These are phyloP conservation scores for Paedocypris micromegethes DNA, from an alignment of 2,797 vertebrate species.

Conservation along the genomic window DNA sequence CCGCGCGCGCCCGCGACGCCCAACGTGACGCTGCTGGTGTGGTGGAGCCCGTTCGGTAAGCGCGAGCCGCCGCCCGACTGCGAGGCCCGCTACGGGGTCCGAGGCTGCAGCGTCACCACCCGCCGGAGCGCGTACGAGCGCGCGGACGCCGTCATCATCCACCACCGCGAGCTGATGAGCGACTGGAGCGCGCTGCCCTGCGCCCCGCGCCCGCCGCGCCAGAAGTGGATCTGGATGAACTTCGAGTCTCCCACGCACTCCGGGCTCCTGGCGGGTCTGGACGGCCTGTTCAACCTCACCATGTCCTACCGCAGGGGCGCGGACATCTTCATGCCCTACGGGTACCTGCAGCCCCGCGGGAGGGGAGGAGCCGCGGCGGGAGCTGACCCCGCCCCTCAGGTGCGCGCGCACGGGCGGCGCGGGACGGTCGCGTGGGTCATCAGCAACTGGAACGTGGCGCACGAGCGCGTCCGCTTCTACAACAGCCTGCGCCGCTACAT, in stretches of 20 bases:
- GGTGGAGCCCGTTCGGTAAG: slow-evolving; percentile 63
- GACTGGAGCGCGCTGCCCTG: slow-evolving; percentile 51
- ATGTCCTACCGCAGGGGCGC: slow-evolving; percentile 82
- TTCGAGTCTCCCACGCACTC: slow-evolving; percentile 88
- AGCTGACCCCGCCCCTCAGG: not conserved
- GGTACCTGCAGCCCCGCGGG: slow-evolving; percentile 64
- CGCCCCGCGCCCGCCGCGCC: slow-evolving; percentile 62
- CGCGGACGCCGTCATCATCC: slow-evolving; percentile 65
- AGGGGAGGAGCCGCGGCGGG: not conserved
- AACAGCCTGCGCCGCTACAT: slow-evolving; percentile 68
- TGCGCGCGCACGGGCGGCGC: slow-evolving; percentile 41
- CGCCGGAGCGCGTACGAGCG: slow-evolving; percentile 47
- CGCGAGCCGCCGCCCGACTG: slow-evolving; percentile 57
- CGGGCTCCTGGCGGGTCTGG: slow-evolving; percentile 54
- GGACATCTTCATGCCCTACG: slow-evolving; percentile 84
- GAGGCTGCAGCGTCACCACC: slow-evolving; percentile 61
- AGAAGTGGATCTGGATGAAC: slow-evolving; percentile 97
- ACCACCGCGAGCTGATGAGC: slow-evolving; percentile 64
- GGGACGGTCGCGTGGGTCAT: slow-evolving; percentile 84
- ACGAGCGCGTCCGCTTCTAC: slow-evolving; percentile 79
- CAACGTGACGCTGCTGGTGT: slow-evolving; percentile 60
- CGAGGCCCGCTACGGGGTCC: slow-evolving; percentile 42
- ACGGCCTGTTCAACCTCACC: slow-evolving; percentile 82
- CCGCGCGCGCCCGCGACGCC: not conserved
- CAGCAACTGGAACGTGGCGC: slow-evolving; percentile 84